Evolutionary conservation across 2,113 vertebrate genomes (phyloP).

Genomic region (Ochotona curzoniae): DNA sequence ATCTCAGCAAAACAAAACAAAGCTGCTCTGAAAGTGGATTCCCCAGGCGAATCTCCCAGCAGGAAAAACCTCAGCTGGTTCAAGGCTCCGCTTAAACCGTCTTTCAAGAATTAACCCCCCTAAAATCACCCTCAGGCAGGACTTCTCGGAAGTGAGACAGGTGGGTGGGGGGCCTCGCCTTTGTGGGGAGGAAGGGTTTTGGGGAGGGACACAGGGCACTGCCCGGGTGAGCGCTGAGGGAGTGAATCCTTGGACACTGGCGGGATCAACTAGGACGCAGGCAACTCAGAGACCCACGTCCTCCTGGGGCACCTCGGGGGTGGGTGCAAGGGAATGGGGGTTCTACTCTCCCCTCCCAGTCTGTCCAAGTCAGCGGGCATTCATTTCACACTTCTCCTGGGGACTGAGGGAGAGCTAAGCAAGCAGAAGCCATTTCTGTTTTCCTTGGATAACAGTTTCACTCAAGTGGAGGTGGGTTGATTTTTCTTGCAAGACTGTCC

Average conservation of each 20-base stretch:
- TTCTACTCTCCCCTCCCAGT: neutral
- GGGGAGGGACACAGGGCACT: neutral
- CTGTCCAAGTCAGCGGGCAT: neutral
- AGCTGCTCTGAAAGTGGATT: conserved; percentile 47
- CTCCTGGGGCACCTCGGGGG: neutral
- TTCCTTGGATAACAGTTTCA: conserved; percentile 59
- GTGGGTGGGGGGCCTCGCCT: neutral
- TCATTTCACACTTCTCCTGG: neutral
- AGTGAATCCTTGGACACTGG: neutral
- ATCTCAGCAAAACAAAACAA: conserved; percentile 73
- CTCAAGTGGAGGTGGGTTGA: neutral
- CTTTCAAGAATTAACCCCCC: conserved; percentile 53
- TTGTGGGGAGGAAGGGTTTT: neutral
- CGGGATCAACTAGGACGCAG: neutral
- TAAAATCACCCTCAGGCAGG: neutral
- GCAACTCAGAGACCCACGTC: neutral
- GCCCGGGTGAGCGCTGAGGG: neutral
- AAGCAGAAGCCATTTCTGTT: conserved; percentile 11
- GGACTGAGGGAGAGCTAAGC: neutral
- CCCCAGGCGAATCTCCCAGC: conserved; percentile 27
- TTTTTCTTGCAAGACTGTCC: conserved; percentile 15
- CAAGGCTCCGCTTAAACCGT: conserved; percentile 27
- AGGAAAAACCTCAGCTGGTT: conserved; percentile 14
- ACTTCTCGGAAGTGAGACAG: neutral
- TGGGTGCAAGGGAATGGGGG: neutral